Base-by-base conservation (phyloP, 1,140 invertebrate genomes). In the Cotesia typhae region DNA sequence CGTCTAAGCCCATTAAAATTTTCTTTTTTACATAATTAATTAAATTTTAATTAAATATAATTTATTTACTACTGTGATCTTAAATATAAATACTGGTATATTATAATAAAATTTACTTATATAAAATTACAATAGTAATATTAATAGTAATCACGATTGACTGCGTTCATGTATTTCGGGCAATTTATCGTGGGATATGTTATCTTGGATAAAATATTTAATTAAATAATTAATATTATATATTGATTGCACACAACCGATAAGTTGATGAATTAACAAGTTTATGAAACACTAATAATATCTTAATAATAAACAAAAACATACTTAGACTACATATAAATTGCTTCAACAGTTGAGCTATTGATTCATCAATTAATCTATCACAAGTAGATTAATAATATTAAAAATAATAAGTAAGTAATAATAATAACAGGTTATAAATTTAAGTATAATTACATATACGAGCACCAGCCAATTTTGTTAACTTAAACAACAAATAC, bases 141-240 rank as follows among this genome's bases (percentile, higher is more conserved):
- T 9, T 47, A 47, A 47, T 47, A 47, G 9, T 47, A 47, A 47
- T 55, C 53, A 55, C 53, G 53, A 60, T 60, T 20, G 59, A 60
- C 59, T 36, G 9, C 14, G 20, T 12, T 35, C 28, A 28, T 60
- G 5, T 9, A 6, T 10, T 60, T 57, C n/a, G 10, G 20, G 17
- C 20, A 36, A 60, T 28, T 60, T 20, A 10, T 60, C 59, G 59
- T 60, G 59, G 28, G 59, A 60, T 60, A 60, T 60, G 59, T 60
- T 1, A 28, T 60, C 59, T 35, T 60, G 59, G 59, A 60, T 60
- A 60, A 60, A 60, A 60, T 36, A 35, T 10, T 60, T 28, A 60
- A 60, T 28, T 7, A 28, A 60, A 60, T 60, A 60, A 20, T 60
- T 17, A 35, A 20, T 35, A 28, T 28, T 28, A 28, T 28, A 28